phyloP scores from a whole-genome alignment of 1,140 invertebrate species.

The Aphelenchoides besseyi region DNA sequence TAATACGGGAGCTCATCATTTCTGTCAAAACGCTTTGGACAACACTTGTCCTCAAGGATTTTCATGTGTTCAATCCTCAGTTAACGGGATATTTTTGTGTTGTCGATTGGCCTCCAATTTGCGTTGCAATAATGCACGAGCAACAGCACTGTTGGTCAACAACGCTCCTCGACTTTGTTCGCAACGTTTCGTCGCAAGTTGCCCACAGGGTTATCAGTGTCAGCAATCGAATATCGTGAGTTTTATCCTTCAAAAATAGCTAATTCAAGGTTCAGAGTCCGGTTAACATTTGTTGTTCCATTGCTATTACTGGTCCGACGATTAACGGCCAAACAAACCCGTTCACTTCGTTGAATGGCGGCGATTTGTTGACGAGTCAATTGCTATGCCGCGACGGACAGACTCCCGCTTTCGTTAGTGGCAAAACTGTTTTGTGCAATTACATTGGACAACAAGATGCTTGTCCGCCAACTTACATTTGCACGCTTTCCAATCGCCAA shows the following conservation, averaged over 20 bases:
- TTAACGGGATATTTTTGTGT: conserved; percentile 22
- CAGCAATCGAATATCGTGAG: conserved; percentile 20
- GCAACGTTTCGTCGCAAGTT: not conserved
- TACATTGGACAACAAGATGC: conserved; percentile 18
- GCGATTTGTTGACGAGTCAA: conserved; percentile 22
- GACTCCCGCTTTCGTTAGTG: conserved; percentile 44
- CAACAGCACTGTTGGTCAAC: conserved; percentile 22
- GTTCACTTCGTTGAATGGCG: conserved; percentile 2
- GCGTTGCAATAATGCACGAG: conserved; percentile 11
- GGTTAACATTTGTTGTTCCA: conserved; percentile 53
- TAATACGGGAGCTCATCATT: conserved; percentile 41
- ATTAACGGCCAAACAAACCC: conserved; percentile 22
- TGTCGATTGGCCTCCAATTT: conserved; percentile 22
- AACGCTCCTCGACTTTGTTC: conserved; percentile 21
- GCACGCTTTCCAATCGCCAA: conserved; percentile 38
- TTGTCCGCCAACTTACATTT: conserved; percentile 45
- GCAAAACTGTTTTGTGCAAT: conserved; percentile 17
- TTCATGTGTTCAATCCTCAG: conserved; percentile 41
- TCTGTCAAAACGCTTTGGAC: conserved; percentile 44
- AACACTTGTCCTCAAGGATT: conserved; percentile 48
- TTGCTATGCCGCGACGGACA: conserved; percentile 40
- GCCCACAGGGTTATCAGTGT: conserved; percentile 15
- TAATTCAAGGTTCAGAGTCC: conserved; percentile 25
- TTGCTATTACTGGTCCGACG: not conserved
- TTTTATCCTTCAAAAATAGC: not conserved